Base-by-base conservation (phyloP, 2,888 invertebrate species). In the Pseudoips prasinana region DNA sequence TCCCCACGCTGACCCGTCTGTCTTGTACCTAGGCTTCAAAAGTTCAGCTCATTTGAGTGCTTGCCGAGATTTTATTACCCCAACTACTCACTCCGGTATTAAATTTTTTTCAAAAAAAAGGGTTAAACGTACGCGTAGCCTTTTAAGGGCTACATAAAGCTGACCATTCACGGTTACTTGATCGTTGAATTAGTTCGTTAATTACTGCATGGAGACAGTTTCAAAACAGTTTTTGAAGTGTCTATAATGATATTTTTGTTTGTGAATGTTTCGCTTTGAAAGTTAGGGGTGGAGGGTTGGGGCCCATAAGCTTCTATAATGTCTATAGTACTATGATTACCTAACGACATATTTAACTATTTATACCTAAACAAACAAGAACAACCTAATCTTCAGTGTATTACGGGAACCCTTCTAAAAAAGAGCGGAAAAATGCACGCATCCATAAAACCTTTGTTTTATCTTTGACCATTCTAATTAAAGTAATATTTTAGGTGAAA, bases 1-100 rank as follows among this genome's bases (percentile, higher is more conserved):
- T n/a, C 7, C 20, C 27, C 77, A 59, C 65, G 59, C 85, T 86
- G 87, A 85, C 85, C 86, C 77, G 81, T 75, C 77, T 82, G 87
- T 85, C 86, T 86, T 86, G 77, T 78, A 74, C 83, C 80, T 73
- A 74, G 84, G 86, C 85, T 85, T 85, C 82, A 84, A 86, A 87
- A 88, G 86, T 88, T 88, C 83, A 82, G 85, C 85, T 85, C 86
- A 83, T 86, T 87, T 81, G 86, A 88, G 88, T 83, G 81, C 82
- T 74, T 67, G 79, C 82, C 64, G 87, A 88, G 88, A 88, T 87
- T 88, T 88, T 81, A 88, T 88, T 87, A 87, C 80, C 80, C 80
- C 81, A 85, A 85, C 86, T 85, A 84, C 81, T 75, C 69, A 62
- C 68, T 73, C 73, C 69, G 79, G 81, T 82, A 84, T 85, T 85